Conservation (phyloP, 2,797 vertebrate species). For the Sebastes jordani region DNA sequence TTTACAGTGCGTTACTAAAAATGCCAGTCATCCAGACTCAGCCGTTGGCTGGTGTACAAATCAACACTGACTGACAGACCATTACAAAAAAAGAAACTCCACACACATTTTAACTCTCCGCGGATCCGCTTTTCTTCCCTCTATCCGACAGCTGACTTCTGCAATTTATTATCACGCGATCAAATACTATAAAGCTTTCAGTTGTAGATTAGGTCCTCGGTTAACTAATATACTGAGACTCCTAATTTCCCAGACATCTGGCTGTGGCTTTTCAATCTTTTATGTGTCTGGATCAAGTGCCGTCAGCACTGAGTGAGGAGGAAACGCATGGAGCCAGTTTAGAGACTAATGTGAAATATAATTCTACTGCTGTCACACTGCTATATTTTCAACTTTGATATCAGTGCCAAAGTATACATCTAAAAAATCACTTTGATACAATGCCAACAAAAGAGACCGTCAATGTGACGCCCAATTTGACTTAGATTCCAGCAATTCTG, state of each 20-base stretch:
- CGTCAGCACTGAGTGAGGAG: background rate
- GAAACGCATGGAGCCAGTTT: constrained; percentile 17
- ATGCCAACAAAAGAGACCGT: background rate
- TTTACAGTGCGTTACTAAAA: constrained; percentile 56
- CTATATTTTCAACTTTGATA: constrained; percentile 19
- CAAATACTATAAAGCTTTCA: constrained; percentile 18
- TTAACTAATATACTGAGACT: constrained; percentile 21
- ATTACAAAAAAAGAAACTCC: constrained; percentile 37
- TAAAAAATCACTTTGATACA: background rate
- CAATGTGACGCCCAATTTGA: background rate
- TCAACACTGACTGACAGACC: constrained; percentile 52
- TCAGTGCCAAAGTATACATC: background rate
- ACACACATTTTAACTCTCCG: constrained; percentile 20
- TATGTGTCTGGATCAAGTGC: constrained; percentile 14
- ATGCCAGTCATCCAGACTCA: constrained; percentile 35
- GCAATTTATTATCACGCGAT: constrained; percentile 19
- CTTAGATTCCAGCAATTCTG: background rate
- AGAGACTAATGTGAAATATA: background rate
- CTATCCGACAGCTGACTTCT: constrained; percentile 15
- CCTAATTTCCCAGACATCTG: constrained; percentile 24
- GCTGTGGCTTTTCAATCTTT: constrained; percentile 16
- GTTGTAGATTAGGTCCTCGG: constrained; percentile 10
- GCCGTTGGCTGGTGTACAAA: constrained; percentile 38
- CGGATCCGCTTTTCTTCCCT: background rate
- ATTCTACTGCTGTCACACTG: constrained; percentile 6